Base-by-base conservation (phyloP, 1,140 invertebrate species). In the Calliopsis andreniformis region DNA sequence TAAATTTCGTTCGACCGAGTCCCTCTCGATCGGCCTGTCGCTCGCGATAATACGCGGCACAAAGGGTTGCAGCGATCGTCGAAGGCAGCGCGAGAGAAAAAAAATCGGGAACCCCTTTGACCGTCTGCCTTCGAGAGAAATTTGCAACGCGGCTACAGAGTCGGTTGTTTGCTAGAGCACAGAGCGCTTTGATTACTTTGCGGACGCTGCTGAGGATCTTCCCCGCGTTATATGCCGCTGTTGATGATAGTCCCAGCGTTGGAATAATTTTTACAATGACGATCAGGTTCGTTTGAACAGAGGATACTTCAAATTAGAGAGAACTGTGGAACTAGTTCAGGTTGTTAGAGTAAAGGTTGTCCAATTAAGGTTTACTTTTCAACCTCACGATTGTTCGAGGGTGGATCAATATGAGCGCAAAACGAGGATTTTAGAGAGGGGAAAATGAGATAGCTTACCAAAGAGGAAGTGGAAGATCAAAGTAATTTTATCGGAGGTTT, bases 41-140 rank as follows among this genome's bases (percentile, higher is more conserved):
- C 20, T 42, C 42, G 20, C 69, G 69, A 80, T 76, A 76, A 70
- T n/a, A 76, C 53, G 47, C 25, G 35, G 25, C 30, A 59, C 51
- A 63, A 61, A 80, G 62, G 70, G 49, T 72, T 39, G 43, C 43
- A 28, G 7, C 16, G 63, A 63, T 62, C 42, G 61, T 14, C 58
- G 51, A 39, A 3, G 23, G 20, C 23, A 56, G 1, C 23, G 12
- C 18, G n/a, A 43, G 49, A 71, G 12, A 16, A 8, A 35, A 10
- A 55, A 16, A 28, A 25, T 28, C 2, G n/a, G 20, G 10, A 14
- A 28, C 23, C 45, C 56, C 30, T 71, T 71, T 43, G 47, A 42
- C 23, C 0, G 8, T 8, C 14, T 64, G 20, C 16, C 14, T 42
- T 20, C 3, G 16, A 67, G 47, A 20, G 32, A 32, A 0, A 28